phyloP scores from a whole-genome alignment of 30 jellyfish, hydroid and myxozoan species.

The Sanderia malayensis region DNA sequence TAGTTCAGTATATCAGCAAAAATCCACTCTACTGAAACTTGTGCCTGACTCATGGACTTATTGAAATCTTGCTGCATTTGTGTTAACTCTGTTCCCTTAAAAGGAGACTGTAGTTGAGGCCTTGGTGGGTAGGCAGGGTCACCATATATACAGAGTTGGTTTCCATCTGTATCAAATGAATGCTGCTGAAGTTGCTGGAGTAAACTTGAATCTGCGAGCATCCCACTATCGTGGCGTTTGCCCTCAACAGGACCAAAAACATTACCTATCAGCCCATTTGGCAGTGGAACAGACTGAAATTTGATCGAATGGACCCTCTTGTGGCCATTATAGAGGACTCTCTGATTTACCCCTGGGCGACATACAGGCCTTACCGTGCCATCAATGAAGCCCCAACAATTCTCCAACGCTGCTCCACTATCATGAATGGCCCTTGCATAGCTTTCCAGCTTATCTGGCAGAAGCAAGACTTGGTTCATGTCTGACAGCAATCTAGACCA shows the following conservation, averaged over 20 bases:
- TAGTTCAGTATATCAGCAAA: conserved; percentile 44
- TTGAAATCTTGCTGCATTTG: conserved; percentile 19
- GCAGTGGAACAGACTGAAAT: conserved; percentile 62
- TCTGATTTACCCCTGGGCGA: no score
- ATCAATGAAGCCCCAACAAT: conserved; percentile 62
- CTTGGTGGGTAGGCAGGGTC: conserved; percentile 58
- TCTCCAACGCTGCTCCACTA: conserved; percentile 54
- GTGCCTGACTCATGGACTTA: conserved; percentile 34
- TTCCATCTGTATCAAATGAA: conserved; percentile 3
- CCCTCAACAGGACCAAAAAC: conserved; percentile 63
- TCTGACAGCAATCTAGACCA: no score
- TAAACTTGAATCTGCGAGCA: conserved; percentile 30
- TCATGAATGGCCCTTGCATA: conserved; percentile 50
- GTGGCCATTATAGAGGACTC: no score
- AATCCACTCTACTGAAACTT: conserved; percentile 45
- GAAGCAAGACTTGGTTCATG: no score
- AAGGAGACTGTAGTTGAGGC: background rate
- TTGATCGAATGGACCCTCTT: conserved; percentile 61
- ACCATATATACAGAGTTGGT: conserved; percentile 35
- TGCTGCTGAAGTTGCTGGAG: conserved; percentile 19
- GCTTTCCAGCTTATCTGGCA: conserved; percentile 30
- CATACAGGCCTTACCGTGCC: no score
- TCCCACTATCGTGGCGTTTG: conserved; percentile 24
- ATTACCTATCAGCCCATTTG: conserved; percentile 66
- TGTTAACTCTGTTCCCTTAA: background rate